These are phyloP conservation scores for Sinosuthora webbiana DNA, from an alignment of 2,113 vertebrate genomes.

Conservation along the genomic window DNA sequence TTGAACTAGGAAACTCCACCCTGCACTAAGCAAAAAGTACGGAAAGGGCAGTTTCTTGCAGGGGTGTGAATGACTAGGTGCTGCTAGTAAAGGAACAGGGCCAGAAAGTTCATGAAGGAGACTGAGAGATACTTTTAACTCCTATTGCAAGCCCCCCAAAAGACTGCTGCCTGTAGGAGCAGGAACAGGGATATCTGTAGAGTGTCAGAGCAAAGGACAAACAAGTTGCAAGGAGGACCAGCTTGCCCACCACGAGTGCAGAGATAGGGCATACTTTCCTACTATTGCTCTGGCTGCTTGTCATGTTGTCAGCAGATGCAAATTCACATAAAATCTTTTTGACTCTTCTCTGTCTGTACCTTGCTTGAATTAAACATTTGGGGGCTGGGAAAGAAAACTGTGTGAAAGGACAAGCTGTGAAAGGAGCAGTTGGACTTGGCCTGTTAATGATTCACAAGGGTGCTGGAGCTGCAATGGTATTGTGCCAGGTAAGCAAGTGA, in stretches of 20 bases:
- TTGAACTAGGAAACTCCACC: background rate
- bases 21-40: background rate
- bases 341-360: background rate
- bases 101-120: background rate
- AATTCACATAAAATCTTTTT: background rate
- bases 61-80: background rate
- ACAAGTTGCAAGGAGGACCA: background rate
- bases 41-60: background rate
- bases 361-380: background rate
- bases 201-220: background rate
- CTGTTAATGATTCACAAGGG: constrained; percentile 15
- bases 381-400: background rate
- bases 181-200: background rate
- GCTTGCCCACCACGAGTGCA: background rate
- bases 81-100: background rate
- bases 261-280: background rate
- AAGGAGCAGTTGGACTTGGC: background rate
- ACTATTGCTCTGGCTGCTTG: background rate
- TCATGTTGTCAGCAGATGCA: background rate
- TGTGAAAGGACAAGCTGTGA: background rate
- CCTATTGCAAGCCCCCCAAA: background rate
- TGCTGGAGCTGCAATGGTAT: background rate
- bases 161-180: background rate
- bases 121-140: background rate
- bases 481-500: background rate